Evolutionary conservation across 1,140 invertebrate species (phyloP).

Genomic region (Nephila pilipes): DNA sequence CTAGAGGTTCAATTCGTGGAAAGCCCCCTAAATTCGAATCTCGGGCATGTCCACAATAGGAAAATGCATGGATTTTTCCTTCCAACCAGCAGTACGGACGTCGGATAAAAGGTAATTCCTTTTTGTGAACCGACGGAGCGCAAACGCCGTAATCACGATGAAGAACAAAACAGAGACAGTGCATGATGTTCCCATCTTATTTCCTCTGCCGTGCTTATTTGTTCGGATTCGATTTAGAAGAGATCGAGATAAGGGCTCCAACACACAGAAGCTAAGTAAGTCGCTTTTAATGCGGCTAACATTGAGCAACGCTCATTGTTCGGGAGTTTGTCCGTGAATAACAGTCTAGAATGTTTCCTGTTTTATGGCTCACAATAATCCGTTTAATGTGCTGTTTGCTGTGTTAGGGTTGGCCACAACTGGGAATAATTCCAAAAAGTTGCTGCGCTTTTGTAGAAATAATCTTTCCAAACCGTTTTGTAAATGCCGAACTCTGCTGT

Average conservation of each 20-base stretch:
- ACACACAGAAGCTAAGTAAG: background rate
- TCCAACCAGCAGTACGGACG: background rate
- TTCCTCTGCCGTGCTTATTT: background rate
- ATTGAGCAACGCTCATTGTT: background rate
- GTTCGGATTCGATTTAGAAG: slow-evolving; percentile 5
- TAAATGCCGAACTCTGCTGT: background rate
- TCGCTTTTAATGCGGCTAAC: background rate
- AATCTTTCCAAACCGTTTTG: background rate
- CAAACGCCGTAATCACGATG: slow-evolving; percentile 1
- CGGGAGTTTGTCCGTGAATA: background rate
- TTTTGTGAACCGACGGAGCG: slow-evolving; percentile 18
- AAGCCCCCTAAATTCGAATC: background rate
- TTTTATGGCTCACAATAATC: background rate
- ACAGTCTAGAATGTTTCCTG: background rate
- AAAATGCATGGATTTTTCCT: background rate
- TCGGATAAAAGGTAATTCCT: background rate
- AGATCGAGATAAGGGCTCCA: background rate
- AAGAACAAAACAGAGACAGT: background rate
- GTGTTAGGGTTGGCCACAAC: background rate
- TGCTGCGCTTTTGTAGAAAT: background rate
- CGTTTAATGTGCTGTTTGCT: background rate
- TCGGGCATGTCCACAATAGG: background rate
- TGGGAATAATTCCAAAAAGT: background rate
- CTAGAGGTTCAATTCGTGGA: background rate
- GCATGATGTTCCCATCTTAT: background rate